phyloP scores from a whole-genome alignment of 1,140 invertebrate species.

The Monomorium pharaonis region DNA sequence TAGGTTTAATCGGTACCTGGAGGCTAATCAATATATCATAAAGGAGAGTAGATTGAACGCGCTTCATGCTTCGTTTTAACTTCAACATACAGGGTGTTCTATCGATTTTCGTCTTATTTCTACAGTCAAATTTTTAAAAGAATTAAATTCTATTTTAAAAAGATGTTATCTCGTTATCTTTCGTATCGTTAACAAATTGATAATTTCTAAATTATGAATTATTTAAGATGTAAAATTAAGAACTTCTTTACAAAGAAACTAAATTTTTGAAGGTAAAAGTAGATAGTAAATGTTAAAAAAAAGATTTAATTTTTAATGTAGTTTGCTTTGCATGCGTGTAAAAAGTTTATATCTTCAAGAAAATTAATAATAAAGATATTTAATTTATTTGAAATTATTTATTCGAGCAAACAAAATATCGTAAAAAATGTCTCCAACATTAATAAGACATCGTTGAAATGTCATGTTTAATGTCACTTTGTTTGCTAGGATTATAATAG shows the following conservation, averaged over 20 bases:
- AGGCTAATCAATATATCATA: slow-evolving; percentile 22
- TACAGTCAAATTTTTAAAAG: neutral
- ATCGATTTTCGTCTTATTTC: neutral
- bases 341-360: neutral
- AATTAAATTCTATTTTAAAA: neutral
- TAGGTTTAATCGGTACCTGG: slow-evolving; percentile 5
- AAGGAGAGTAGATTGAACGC: slow-evolving; percentile 13
- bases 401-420: too few species aligned
- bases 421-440: too few species aligned
- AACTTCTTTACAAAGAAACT: neutral
- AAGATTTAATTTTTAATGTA: neutral
- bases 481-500: too few species aligned
- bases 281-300: neutral
- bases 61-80: neutral
- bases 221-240: too few species aligned
- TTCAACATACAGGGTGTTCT: neutral
- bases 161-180: neutral
- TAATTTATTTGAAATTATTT: neutral
- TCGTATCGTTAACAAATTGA: neutral
- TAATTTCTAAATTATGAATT: neutral
- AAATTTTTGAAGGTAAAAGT: neutral
- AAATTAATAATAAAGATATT: neutral
- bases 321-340: too few species aligned
- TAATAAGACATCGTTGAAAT: too few species aligned
- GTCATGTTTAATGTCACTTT: too few species aligned